Base-by-base conservation (phyloP, 92 coral and sea anemone genomes). In the Paramuricea clavata region DNA sequence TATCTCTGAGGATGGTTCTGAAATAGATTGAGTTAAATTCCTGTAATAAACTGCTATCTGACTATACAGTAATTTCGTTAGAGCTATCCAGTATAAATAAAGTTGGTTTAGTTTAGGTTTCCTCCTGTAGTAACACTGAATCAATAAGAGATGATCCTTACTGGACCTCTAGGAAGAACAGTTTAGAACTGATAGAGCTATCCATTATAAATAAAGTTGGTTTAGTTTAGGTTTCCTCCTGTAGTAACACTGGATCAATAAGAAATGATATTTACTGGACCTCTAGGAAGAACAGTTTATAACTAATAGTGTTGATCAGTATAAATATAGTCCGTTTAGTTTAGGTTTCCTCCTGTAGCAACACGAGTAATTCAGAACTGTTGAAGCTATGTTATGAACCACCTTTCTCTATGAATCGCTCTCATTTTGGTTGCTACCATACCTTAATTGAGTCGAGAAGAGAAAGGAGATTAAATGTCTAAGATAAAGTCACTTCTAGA, bases 381-480 rank as follows among this genome's bases (percentile, higher is more conserved):
- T 39, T 39, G n/a, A 21, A 11, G 28, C 28, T 32, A 23, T 62
- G 23, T 35, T 19, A 21, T 32, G 30, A 32, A 34, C 33, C 16
- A 71, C 82, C 82, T 85, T 75, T 43, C 64, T 74, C 75, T 76
- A 52, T 61, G 82, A 62, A 85, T 85, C 69, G 74, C 89, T 32
- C 76, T 74, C 83, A 81, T 4, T 33, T 50, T 69, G 93, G 74
- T 50, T 49, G 17, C 33, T 28, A 19, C 35, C 34, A 65, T 92
- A 89, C 93, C 89, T 78, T 36, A 84, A 67, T 83, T 88, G 91
- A 91, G 93, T 90, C 93, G 89, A 93, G 91, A 90, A 49, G 89
- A 90, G 91, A 82, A 93, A 88, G 95, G 89, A 93, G 91, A 90
- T 64, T 0, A 86, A 90, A 57, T 79, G 84, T 41, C 84, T 57